Base-by-base conservation (phyloP, 2,888 invertebrate genomes). In the Spilarctia lutea region DNA sequence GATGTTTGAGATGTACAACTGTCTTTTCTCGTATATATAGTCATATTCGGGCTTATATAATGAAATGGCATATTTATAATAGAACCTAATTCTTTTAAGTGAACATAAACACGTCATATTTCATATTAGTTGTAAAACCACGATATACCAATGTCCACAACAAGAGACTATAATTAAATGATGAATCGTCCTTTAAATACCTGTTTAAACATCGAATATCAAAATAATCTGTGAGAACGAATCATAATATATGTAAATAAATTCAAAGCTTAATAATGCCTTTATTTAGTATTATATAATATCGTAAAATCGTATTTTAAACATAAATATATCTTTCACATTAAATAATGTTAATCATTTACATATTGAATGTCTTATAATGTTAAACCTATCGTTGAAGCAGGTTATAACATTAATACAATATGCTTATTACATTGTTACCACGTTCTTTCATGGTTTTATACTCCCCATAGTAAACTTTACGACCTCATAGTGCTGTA, bases 341-440 rank as follows among this genome's bases (percentile, higher is more conserved):
- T 63, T 63, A 30, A 30, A 30, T 60, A 30, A 48, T 39, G 42
- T 56, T 70, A 30, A 60, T 42, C 45, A 74, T 63, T n/a, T 65
- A 45, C 48, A 68, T 65, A 35, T 76, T 66, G 65, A 70, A 78
- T 75, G 71, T 77, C 52, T 75, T 73, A 65, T 74, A 69, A 75
- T 18, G 73, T 67, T n/a, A 65, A 30, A 73, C 79, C 74, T 76
- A 77, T 79, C 68, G 84, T 86, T 85, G 85, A 75, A 81, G 75
- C 81, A 68, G 70, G 81, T 78, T 79, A 72, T 85, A 83, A 87
- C 39, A 39, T 60, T 35, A 8, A 60, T 7, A 56, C 18, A 13
- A 69, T 73, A 76, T 77, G 81, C 83, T 83, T 79, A 83, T 71
- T 75, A 86, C 81, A 82, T 79, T 87, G 83, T 87, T 85, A 85